These are phyloP conservation scores for Drosophila tani DNA, from an alignment of 1,140 invertebrate genomes.

Conservation along the genomic window DNA sequence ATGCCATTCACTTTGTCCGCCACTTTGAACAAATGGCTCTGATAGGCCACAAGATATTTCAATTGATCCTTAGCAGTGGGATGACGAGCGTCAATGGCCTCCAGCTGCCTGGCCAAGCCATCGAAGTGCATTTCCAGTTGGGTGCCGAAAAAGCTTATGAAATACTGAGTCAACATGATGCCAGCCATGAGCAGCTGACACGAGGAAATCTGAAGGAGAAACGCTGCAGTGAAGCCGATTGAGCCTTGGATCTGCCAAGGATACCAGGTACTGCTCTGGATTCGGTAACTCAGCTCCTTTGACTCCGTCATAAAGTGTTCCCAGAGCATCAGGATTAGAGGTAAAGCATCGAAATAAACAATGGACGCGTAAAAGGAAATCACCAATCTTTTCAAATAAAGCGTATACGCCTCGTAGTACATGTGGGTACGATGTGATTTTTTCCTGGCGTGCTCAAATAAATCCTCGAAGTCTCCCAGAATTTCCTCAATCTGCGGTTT, in stretches of 20 bases:
- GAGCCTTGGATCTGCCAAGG: conserved; percentile 55
- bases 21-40: conserved; percentile 45
- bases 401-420: conserved; percentile 44
- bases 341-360: conserved; percentile 57
- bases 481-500: conserved; percentile 43
- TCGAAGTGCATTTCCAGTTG: conserved; percentile 73
- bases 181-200: conserved; percentile 41
- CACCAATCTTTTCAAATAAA: conserved; percentile 29
- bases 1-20: conserved; percentile 49
- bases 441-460: conserved; percentile 23
- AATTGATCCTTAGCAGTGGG: conserved; percentile 47
- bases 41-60: conserved; percentile 54
- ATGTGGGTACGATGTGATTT: conserved; percentile 34
- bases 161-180: conserved; percentile 60
- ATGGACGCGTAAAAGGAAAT: conserved; percentile 36
- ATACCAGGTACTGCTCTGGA: conserved; percentile 74
- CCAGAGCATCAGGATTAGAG: conserved; percentile 47
- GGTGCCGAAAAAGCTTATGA: conserved; percentile 64
- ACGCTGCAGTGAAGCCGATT: neutral
- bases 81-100: conserved; percentile 44
- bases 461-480: conserved; percentile 48
- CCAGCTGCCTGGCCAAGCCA: conserved; percentile 45
- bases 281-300: conserved; percentile 35
- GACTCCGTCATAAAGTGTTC: conserved; percentile 27
- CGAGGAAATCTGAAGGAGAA: conserved; percentile 40